phyloP scores from a whole-genome alignment of 1,140 invertebrate genomes.

The Caerostris darwini region DNA sequence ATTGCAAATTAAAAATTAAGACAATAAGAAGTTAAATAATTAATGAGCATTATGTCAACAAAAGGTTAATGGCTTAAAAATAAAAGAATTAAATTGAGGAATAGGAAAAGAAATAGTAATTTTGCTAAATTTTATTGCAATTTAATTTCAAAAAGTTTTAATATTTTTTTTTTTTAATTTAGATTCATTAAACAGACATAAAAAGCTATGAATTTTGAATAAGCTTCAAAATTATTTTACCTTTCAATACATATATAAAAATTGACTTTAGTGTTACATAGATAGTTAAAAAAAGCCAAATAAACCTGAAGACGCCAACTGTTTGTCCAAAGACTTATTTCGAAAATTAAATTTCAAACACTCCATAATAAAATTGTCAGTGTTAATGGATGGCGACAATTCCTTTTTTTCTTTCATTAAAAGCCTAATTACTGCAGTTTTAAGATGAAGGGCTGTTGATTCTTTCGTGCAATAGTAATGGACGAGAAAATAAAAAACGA shows the following conservation, averaged over 20 bases:
- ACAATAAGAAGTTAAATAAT: too few relatives aligned
- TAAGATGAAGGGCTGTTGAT: not conserved
- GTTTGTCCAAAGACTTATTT: not conserved
- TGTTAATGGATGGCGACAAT: not conserved
- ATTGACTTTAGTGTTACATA: not conserved
- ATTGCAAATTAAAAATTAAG: too few relatives aligned
- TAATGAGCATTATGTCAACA: too few relatives aligned
- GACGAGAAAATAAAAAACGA: not conserved
- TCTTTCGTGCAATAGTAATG: not conserved
- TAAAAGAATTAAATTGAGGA: too few relatives aligned
- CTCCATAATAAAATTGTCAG: constrained; percentile 29
- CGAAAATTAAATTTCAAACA: constrained; percentile 41
- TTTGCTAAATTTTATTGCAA: too few relatives aligned
- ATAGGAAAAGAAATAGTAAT: too few relatives aligned
- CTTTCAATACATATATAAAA: not conserved
- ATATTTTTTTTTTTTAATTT: too few relatives aligned
- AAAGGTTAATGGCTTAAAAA: too few relatives aligned
- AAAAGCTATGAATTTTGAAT: too few relatives aligned
- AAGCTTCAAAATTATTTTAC: not conserved
- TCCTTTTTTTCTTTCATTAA: constrained; percentile 1
- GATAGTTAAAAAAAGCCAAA: not conserved
- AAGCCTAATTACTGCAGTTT: constrained; percentile 36
- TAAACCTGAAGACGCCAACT: not conserved
- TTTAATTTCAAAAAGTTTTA: too few relatives aligned
- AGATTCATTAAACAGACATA: too few relatives aligned